Base-by-base conservation (phyloP, 1,140 invertebrate species). In the Platyscapa corneri region DNA sequence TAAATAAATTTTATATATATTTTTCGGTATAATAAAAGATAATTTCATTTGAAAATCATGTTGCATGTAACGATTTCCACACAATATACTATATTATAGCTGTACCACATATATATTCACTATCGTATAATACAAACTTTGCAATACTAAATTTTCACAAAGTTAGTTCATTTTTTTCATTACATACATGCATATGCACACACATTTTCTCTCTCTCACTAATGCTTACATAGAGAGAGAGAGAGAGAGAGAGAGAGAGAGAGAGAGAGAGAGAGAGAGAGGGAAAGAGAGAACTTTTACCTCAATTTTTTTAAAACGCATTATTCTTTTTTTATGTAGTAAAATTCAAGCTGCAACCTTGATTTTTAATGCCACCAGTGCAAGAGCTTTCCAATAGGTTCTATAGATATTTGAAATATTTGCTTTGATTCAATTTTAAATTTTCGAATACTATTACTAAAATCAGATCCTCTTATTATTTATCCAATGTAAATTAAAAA, bases 81-180 rank as follows among this genome's bases (percentile, higher is more conserved):
- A 84, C 78, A 78, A 70, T 84, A 70, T 32, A 64, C 75, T 60
- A n/a, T n/a, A n/a, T n/a, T n/a, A n/a, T 32, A 65, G 34, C 16
- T n/a, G 49, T 30, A 20, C 67, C 67, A 39, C 49, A 56, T n/a
- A n/a, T n/a, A n/a, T n/a, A n/a, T 76, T 74, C 56, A 46, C 39
- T 76, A 76, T 83, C 74, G 37, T 76, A 76, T 70, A 65, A 39
- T 83, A 83, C 39, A 37, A 75, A 83, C 42, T 84, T 84, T 84
- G 74, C 46, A 74, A 84, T 42, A 30, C 39, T 27, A 70, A 34
- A 78, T 70, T 77, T 76, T 83, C 34, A 32, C n/a, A n/a, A 23
- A 49, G 7, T 46, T 72, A 10, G 18, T n/a, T 20, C 74, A 27
- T 27, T 70, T 79, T 78, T 77, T 83, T 82, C 37, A 75, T 75